These are phyloP conservation scores for Octodonta nipae DNA, from an alignment of 2,888 invertebrate genomes.

Conservation along the genomic window DNA sequence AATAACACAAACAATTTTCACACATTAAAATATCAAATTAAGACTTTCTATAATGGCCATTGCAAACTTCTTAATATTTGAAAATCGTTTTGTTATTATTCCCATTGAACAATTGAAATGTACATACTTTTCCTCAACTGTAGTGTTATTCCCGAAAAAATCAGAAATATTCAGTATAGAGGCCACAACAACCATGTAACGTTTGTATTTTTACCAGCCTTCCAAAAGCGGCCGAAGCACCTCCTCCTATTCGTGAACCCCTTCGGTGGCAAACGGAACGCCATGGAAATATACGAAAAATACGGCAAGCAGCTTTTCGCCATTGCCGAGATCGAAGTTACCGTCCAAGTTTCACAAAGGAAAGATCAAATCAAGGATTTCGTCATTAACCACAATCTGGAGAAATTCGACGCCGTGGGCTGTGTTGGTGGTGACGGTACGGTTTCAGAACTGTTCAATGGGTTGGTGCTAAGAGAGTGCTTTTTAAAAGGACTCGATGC, in stretches of 20 bases:
- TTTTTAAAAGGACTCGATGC: conserved; percentile 40
- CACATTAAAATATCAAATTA: too few relatives aligned
- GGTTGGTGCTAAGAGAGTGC: conserved; percentile 47
- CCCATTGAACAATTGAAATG: too few relatives aligned
- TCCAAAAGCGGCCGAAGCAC: conserved; percentile 49
- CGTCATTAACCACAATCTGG: conserved; percentile 43
- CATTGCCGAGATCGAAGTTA: conserved; percentile 51
- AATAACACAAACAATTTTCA: too few relatives aligned
- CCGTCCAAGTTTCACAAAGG: conserved; percentile 55
- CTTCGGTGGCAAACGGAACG: conserved; percentile 65
- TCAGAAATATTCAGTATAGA: too few relatives aligned
- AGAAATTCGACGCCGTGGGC: conserved; percentile 53
- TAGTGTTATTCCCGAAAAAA: too few relatives aligned
- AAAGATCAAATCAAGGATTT: conserved; percentile 65
- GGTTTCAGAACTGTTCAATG: conserved; percentile 67
- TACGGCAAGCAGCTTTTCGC: conserved; percentile 53
- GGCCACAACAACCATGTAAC: conserved; percentile 4
- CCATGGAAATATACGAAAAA: conserved; percentile 57
- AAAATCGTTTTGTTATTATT: too few relatives aligned
- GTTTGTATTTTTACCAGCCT: conserved; percentile 29
- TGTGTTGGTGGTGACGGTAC: conserved; percentile 83
- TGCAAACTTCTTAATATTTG: too few relatives aligned
- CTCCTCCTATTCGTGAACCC: conserved; percentile 74
- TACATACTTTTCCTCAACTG: too few relatives aligned
- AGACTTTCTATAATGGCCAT: too few relatives aligned